Conservation (phyloP, 2,113 vertebrate species). For the Hymenochirus boettgeri region DNA sequence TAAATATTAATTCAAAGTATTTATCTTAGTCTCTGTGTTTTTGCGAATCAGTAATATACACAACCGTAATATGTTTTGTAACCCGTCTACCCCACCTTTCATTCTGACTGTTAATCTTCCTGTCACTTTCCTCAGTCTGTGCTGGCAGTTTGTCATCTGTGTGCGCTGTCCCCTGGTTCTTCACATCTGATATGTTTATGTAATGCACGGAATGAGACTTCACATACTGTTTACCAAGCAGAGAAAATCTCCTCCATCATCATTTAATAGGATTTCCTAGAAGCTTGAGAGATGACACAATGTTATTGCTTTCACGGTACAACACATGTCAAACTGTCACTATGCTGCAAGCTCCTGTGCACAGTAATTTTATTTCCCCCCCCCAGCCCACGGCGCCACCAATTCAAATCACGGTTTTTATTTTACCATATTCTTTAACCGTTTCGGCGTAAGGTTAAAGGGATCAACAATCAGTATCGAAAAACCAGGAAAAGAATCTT, state of each 20-base stretch:
- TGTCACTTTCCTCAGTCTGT: constrained; percentile 1
- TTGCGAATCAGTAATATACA: too few relatives aligned
- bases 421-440: too few relatives aligned
- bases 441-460: too few relatives aligned
- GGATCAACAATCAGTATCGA: too few relatives aligned
- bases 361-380: too few relatives aligned
- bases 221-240: not conserved
- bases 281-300: not conserved
- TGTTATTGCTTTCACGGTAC: not conserved
- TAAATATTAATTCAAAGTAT: too few relatives aligned
- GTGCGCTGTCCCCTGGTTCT: not conserved
- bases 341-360: not conserved
- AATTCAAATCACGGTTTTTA: too few relatives aligned
- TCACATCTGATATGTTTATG: constrained; percentile 13
- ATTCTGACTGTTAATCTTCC: not conserved
- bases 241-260: not conserved
- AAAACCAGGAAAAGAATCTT: too few relatives aligned
- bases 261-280: not conserved
- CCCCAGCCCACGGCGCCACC: too few relatives aligned
- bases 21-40: too few relatives aligned
- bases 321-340: not conserved
- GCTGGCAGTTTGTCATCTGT: constrained; percentile 5
- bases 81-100: not conserved
- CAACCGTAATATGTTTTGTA: too few relatives aligned
- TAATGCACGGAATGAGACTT: constrained; percentile 10